phyloP scores from a whole-genome alignment of 2,888 invertebrate species.

The Alloscopus bannaensis region DNA sequence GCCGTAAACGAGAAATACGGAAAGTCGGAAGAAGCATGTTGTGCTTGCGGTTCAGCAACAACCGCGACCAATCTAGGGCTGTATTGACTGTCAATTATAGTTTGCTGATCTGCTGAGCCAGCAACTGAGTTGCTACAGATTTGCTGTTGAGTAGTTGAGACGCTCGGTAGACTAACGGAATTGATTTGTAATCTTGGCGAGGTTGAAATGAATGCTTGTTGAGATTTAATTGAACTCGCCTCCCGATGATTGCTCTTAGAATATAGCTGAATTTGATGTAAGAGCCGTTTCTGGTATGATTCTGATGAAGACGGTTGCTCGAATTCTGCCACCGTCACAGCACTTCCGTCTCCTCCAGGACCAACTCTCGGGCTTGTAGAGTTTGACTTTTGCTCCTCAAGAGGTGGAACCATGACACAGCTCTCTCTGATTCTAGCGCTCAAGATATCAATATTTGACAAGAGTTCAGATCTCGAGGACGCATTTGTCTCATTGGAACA shows the following conservation, averaged over 20 bases:
- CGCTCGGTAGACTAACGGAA: conserved; percentile 14
- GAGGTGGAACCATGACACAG: conserved; percentile 33
- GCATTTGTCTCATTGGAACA: conserved; percentile 3
- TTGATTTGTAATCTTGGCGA: conserved; percentile 34
- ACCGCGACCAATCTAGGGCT: conserved; percentile 21
- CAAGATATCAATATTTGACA: conserved; percentile 46
- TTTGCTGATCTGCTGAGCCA: background rate
- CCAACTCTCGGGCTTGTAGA: conserved; percentile 2
- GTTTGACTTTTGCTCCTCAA: conserved; percentile 9
- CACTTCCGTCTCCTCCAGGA: conserved; percentile 27
- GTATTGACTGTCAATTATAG: conserved; percentile 11
- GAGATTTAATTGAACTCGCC: conserved; percentile 9
- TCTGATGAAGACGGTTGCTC: background rate
- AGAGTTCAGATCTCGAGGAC: conserved; percentile 34
- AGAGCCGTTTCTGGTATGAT: background rate
- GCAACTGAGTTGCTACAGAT: background rate
- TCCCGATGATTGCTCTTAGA: background rate
- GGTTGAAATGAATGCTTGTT: conserved; percentile 1
- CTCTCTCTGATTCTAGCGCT: conserved; percentile 43
- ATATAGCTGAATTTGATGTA: conserved; percentile 26
- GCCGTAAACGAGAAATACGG: conserved; percentile 32
- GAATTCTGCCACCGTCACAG: background rate
- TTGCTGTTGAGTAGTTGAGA: background rate
- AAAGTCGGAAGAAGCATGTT: background rate
- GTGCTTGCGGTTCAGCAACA: background rate